Percentiles rank a stretch among this genome's conserved stretches.
These are phyloP conservation scores for Pedionomus torquatus DNA, from an alignment of 2,113 vertebrate genomes.

Conservation along the genomic window DNA sequence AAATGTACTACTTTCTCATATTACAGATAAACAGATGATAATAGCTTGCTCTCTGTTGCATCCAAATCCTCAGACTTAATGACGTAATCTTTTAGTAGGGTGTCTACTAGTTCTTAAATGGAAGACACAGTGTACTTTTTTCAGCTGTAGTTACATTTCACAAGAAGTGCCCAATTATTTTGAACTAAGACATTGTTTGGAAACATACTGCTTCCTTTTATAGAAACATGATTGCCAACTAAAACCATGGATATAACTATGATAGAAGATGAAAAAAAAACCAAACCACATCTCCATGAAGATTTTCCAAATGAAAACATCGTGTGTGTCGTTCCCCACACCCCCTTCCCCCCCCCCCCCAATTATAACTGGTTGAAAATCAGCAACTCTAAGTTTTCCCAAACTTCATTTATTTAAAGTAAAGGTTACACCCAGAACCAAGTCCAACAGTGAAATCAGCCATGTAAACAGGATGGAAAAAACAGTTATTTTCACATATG, in stretches of 20 bases:
- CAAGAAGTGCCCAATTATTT: constrained; percentile 1
- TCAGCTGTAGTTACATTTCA: constrained; percentile 11
- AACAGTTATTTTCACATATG: constrained; percentile 29
- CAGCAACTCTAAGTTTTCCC: constrained; percentile 3
- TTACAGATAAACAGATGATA: constrained; percentile 10
- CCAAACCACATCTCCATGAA: background rate
- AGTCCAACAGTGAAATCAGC: constrained; percentile 62
- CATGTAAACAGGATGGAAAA: constrained; percentile 53
- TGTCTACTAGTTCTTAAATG: constrained; percentile 13
- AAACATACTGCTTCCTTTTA: constrained; percentile 30
- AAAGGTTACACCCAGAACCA: constrained; percentile 57
- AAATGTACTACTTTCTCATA: constrained; percentile 1
- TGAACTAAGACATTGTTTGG: constrained; percentile 47
- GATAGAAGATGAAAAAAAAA: background rate
- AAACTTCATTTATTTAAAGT: constrained; percentile 34
- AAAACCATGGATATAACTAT: background rate
- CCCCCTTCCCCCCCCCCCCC: background rate
- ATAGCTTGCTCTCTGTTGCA: constrained; percentile 14
- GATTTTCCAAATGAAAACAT: background rate
- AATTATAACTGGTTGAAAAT: background rate
- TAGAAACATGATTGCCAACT: background rate
- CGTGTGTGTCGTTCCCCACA: too few relatives aligned
- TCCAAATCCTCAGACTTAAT: constrained; percentile 3
- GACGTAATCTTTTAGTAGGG: constrained; percentile 34
- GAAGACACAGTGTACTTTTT: constrained; percentile 35